phyloP scores from a whole-genome alignment of 2,888 invertebrate species.

The Hololepta plana region DNA sequence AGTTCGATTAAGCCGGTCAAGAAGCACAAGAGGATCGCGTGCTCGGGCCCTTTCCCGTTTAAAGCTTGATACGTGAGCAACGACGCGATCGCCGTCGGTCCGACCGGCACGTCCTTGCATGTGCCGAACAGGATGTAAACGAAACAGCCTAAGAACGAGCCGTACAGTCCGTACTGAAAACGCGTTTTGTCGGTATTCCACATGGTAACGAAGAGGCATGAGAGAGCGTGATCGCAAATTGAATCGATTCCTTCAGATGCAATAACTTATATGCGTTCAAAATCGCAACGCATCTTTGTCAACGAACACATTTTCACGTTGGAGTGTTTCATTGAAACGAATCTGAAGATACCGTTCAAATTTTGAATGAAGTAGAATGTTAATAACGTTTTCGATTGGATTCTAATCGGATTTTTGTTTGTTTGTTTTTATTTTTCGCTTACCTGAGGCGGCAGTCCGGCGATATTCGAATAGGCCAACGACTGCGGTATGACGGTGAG shows the following conservation, averaged over 20 bases:
- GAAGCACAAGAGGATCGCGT: constrained; percentile 61
- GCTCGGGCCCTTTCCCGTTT: constrained; percentile 39
- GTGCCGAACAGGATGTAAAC: constrained; percentile 82
- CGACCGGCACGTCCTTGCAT: constrained; percentile 82
- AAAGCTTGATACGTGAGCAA: constrained; percentile 68
- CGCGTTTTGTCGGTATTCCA: too few relatives aligned
- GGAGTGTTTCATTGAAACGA: too few relatives aligned
- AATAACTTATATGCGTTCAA: too few relatives aligned
- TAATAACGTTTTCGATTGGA: background rate
- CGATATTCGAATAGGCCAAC: constrained; percentile 63
- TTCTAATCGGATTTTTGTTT: background rate
- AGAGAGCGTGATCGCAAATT: too few relatives aligned
- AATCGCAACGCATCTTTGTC: too few relatives aligned
- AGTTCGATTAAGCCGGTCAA: constrained; percentile 56
- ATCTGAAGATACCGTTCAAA: background rate
- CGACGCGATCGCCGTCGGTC: constrained; percentile 84
- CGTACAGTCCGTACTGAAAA: constrained; percentile 73
- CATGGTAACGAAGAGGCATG: too few relatives aligned
- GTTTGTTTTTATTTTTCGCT: constrained; percentile 5
- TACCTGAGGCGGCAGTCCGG: constrained; percentile 54
- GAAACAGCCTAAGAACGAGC: constrained; percentile 83
- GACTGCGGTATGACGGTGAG: constrained; percentile 88
- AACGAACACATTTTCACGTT: too few relatives aligned
- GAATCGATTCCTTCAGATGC: too few relatives aligned
- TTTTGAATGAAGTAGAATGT: background rate